Base-by-base conservation (phyloP, 2,888 invertebrate genomes). In the Dicranocentrus wangi region DNA sequence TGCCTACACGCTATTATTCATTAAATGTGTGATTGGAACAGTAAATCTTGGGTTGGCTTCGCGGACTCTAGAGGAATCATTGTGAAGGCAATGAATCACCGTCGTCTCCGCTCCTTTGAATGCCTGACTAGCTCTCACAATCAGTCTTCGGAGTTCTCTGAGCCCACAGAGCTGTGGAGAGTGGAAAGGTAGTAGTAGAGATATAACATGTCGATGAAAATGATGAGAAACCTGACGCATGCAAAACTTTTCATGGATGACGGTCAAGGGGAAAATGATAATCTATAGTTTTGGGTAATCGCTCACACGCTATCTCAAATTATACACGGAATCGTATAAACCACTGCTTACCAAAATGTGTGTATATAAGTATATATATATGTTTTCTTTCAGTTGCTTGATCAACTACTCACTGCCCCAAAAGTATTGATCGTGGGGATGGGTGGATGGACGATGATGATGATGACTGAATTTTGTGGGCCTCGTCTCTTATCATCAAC, bases 171-270 rank as follows among this genome's bases (percentile, higher is more conserved):
- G n/a, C n/a, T n/a, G n/a, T n/a, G n/a, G n/a, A n/a, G n/a, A n/a
- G n/a, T n/a, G n/a, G n/a, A n/a, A n/a, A n/a, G 32, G 32, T 32
- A 32, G 32, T 32, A n/a, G n/a, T n/a, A n/a, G n/a, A n/a, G 19
- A 51, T 19, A 8, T 51, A 23, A 25, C 55, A 21, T 55, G 23
- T 25, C 55, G 25, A 55, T 55, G 55, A 8, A 51, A 32, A 53
- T 47, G 53, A 55, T 55, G 55, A 21, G 23, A 55, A 55, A 8
- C 23, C 17, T 55, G 55, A 55, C 25, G 10, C 25, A 8, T 23
- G 55, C 15, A 55, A 55, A 25, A 1, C 23, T 55, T 55, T 69
- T 77, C 77, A 77, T 77, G 77, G 69, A 60, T 77, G 60, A 77
- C 61, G 69, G 77, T 77, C 77, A 69, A 77, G 77, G 61, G 42